Conservation (phyloP, 2,113 vertebrate species). For the Rafetus swinhoei region DNA sequence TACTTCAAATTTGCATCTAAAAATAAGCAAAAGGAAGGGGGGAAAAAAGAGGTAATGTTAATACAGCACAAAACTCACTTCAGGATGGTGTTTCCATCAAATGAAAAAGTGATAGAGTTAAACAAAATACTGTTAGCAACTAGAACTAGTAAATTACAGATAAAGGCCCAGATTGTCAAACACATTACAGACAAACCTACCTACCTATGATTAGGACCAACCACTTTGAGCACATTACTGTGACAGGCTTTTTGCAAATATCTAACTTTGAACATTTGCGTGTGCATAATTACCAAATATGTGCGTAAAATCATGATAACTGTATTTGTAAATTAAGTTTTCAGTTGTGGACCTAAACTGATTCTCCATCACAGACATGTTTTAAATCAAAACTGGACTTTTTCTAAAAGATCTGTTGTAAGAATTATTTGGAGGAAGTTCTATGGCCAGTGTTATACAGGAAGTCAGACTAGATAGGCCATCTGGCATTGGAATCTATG, state of each 20-base stretch:
- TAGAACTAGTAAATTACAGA: not conserved
- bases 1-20: not conserved
- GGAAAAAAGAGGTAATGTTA: not conserved
- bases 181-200: not conserved
- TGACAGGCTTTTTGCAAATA: not conserved
- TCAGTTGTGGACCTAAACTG: not conserved
- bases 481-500: not conserved
- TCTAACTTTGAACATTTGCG: not conserved
- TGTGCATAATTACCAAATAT: not conserved
- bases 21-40: not conserved
- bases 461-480: not conserved
- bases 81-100: not conserved
- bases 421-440: not conserved
- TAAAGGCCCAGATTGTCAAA: not conserved
- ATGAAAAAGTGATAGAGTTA: not conserved
- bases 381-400: not conserved
- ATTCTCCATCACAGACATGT: not conserved
- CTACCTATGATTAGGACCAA: not conserved
- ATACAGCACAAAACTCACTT: not conserved
- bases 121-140: not conserved
- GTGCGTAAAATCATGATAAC: not conserved
- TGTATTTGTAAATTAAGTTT: not conserved
- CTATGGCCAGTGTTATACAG: not conserved
- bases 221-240: not conserved
- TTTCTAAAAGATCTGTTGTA: not conserved